A percentile compares a stretch with the other conserved stretches of the same genome.
phyloP scores from a whole-genome alignment of 2,888 invertebrate species.

The Leptodirus hochenwartii region DNA sequence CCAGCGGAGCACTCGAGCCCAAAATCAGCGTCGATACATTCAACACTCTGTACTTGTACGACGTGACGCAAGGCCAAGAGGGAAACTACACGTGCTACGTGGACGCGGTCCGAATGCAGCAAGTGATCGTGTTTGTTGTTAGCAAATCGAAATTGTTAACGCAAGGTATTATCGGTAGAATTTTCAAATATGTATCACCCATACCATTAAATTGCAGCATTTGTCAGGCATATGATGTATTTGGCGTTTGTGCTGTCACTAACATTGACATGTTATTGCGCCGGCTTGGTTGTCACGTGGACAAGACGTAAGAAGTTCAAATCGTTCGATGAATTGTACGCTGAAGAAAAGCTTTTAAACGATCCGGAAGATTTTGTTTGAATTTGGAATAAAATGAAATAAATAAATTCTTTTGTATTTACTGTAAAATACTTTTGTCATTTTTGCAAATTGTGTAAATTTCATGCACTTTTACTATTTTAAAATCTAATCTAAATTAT shows the following conservation, averaged over 20 bases:
- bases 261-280: conserved; percentile 36
- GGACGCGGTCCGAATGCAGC: conserved; percentile 36
- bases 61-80: conserved; percentile 40
- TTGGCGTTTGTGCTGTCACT: conserved; percentile 36
- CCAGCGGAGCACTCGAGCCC: conserved; percentile 26
- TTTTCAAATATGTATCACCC: background rate
- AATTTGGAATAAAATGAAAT: conserved; percentile 8
- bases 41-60: conserved; percentile 35
- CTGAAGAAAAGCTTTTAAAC: conserved; percentile 13
- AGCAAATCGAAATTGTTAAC: conserved; percentile 32
- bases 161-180: conserved; percentile 24
- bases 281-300: conserved; percentile 35
- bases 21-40: conserved; percentile 35
- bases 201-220: conserved; percentile 25
- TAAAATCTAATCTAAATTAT: too few relatives aligned
- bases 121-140: conserved; percentile 31
- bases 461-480: too few relatives aligned
- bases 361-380: conserved; percentile 6
- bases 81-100: conserved; percentile 53
- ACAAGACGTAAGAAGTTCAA: conserved; percentile 27
- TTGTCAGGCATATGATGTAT: conserved; percentile 37
- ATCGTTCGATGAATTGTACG: conserved; percentile 17
- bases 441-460: conserved; percentile 1
- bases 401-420: conserved; percentile 8
- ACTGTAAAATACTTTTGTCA: background rate